Evolutionary conservation across 2,797 vertebrate species (phyloP), one percentile per base, ranked within the genome.

Genomic region (Argya squamiceps): DNA sequence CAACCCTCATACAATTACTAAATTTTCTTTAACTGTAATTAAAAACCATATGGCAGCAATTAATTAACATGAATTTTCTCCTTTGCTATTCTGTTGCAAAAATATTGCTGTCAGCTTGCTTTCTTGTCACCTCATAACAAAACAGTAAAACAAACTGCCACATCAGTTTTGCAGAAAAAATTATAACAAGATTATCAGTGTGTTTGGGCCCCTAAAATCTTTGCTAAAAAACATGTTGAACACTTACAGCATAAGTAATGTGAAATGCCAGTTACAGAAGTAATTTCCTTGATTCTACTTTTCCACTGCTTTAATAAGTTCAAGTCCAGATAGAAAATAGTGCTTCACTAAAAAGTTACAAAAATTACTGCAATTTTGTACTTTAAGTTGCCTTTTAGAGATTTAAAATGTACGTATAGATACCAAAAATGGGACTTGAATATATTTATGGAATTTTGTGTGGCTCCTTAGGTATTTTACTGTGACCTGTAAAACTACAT

Each of bases 41-140:
- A 58, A 36, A 88, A 90, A 80, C 11, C 83, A 55, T 88, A 73
- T 92, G 90, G 90, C 62, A 93, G 55, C 36, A 84, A 88, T 76
- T 96, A 93, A 95, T 93, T 86, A 86, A 32, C 20, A 23, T 81
- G 52, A 93, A 84, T 58, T 91, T 84, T 89, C 46, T 92, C 37
- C 27, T 80, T 59, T 88, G 59, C 64, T 80, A 0, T 95, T 88
- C 81, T 86, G 21, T 92, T 94, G 69, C n/a, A 94, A 59, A 91
- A 94, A 91, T 84, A 49, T 29, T 86, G n/a, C 79, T 96, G 88
- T 59, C 96, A 96, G 89, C 55, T 86, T 93, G 82, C 65, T 79
- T 58, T 34, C 68, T 91, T 92, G 58, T 73, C 91, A 81, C 62
- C 60, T 94, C 80, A 75, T 76, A 86, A 94, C 88, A 80, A 92